phyloP scores from a whole-genome alignment of 2,113 vertebrate genomes.

The Neofelis nebulosa region DNA sequence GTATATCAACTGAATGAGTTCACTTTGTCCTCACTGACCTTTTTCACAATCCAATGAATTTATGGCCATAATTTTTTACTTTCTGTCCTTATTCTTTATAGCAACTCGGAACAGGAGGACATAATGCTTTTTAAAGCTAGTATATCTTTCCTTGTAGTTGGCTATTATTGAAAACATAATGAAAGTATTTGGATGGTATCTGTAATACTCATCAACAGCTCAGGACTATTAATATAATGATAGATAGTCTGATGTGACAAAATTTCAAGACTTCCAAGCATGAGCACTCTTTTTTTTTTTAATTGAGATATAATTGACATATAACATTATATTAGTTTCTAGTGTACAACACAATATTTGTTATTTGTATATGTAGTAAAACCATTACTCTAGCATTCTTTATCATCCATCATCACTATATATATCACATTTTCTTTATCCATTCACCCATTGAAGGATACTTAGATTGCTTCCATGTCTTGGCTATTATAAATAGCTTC shows the following conservation, averaged over 20 bases:
- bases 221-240: background rate
- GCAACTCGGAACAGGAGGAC: background rate
- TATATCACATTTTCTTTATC: background rate
- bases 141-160: background rate
- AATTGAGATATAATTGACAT: background rate
- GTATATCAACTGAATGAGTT: background rate
- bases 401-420: background rate
- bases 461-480: background rate
- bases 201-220: background rate
- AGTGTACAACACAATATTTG: background rate
- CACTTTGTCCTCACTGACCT: background rate
- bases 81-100: background rate
- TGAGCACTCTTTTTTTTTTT: background rate
- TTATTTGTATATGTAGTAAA: background rate
- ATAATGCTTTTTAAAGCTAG: conserved; percentile 31
- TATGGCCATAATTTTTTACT: background rate
- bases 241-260: background rate
- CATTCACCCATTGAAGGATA: background rate
- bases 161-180: conserved; percentile 14
- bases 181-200: background rate
- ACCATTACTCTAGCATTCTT: background rate
- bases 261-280: background rate
- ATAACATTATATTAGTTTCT: background rate
- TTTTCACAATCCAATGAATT: conserved; percentile 10
- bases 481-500: background rate